A percentile compares a stretch with the other conserved stretches of the same genome.
Evolutionary conservation across 1,140 invertebrate species (phyloP).

Genomic region (Camponotus pennsylvanicus): DNA sequence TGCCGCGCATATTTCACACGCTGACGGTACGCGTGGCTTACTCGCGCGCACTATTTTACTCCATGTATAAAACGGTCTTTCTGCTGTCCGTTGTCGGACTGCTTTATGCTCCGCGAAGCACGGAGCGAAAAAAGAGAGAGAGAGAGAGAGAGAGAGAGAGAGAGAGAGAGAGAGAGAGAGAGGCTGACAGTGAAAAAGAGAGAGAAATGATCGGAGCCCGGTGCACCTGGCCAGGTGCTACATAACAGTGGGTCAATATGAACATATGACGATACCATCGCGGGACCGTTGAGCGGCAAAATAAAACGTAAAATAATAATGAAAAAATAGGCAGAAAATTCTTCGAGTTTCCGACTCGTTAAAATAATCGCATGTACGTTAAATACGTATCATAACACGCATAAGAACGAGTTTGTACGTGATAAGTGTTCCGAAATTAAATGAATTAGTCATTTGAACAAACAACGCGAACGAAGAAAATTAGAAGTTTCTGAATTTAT

Average conservation of each 20-base stretch:
- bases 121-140: constrained; percentile 7
- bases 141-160: neutral
- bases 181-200: neutral
- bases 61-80: constrained; percentile 37
- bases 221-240: constrained; percentile 74
- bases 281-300: constrained; percentile 45
- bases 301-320: constrained; percentile 51
- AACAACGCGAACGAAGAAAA: neutral
- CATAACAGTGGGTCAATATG: constrained; percentile 71
- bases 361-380: neutral
- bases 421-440: neutral
- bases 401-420: neutral
- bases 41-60: constrained; percentile 57
- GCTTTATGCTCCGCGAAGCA: constrained; percentile 70
- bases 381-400: too few relatives aligned
- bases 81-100: constrained; percentile 59
- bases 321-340: constrained; percentile 8
- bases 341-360: neutral
- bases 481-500: neutral
- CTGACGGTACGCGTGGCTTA: constrained; percentile 38
- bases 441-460: constrained; percentile 7
- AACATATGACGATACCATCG: constrained; percentile 61
- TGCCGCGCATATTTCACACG: constrained; percentile 39
- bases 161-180: neutral
- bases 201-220: constrained; percentile 12